Base-by-base conservation (phyloP, 2,113 vertebrate species). In the Monopterus albus region DNA sequence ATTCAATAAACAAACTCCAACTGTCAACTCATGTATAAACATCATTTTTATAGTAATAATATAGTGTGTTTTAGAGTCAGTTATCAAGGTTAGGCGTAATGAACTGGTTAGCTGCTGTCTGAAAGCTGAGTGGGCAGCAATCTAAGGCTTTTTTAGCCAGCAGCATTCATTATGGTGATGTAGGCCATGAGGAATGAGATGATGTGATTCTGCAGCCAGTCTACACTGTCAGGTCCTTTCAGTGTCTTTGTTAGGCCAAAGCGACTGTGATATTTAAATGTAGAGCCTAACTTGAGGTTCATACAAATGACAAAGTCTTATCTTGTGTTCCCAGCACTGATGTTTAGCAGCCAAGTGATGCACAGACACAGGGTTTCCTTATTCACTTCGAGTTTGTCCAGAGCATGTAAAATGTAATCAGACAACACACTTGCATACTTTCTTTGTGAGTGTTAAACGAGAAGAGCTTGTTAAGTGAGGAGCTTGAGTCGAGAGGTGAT, bases 91-190 rank as follows among this genome's bases (percentile, higher is more conserved):
- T n/a, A n/a, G 42, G 7, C 21, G 13, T 60, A 45, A 50, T 78
- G 20, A 46, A n/a, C 38, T 35, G 47, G 20, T 20, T 4, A 51
- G 38, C 33, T 28, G 36, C 20, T 40, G 49, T 28, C 26, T 38
- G 39, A 47, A n/a, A 72, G 40, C 40, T 42, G 62, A 68, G 63
- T 53, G 25, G 46, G 29, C 43, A 28, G 39, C 49, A 10, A 43
- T 51, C 45, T 59, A 46, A 51, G 36, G 18, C 60, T 57, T 45
- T 52, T 38, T 28, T 42, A 4, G n/a, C 42, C 33, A 47, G 18
- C 21, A 66, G 46, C 39, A 10, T 53, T 52, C 3, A 60, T 67
- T 53, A 60, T 46, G 23, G 38, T 7, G 14, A 20, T 39, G 18
- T 17, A 23, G 58, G 40, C 5, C 40, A 17, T 55, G 69, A 36